Percentiles rank a stretch among this genome's conserved stretches.
phyloP scores from a whole-genome alignment of 2,888 invertebrate genomes.

The Macrosoma leucophasiata region DNA sequence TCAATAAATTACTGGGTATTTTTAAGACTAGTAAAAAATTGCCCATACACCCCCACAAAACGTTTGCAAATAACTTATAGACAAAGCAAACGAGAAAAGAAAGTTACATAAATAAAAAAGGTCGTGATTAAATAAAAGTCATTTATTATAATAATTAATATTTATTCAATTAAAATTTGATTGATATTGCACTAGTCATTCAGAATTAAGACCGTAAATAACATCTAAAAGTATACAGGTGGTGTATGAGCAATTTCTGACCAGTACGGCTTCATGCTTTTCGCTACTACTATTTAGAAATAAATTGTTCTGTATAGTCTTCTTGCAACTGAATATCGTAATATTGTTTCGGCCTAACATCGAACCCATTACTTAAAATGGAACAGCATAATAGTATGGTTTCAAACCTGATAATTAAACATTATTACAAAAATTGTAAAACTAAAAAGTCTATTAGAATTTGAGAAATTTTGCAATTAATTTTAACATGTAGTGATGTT shows the following conservation, averaged over 20 bases:
- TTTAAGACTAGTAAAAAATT: slow-evolving; percentile 36
- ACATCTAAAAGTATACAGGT: slow-evolving; percentile 58
- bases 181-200: slow-evolving; percentile 57
- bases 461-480: too few species aligned
- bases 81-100: slow-evolving; percentile 46
- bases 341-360: too few species aligned
- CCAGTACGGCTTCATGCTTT: too few species aligned
- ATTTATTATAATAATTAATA: slow-evolving; percentile 51
- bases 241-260: slow-evolving; percentile 71
- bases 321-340: too few species aligned
- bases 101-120: slow-evolving; percentile 54
- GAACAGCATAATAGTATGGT: too few species aligned
- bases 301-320: too few species aligned
- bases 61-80: slow-evolving; percentile 43
- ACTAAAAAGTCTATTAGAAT: too few species aligned
- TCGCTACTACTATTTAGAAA: too few species aligned
- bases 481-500: too few species aligned
- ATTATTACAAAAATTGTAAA: too few species aligned
- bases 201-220: slow-evolving; percentile 32
- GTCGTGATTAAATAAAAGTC: slow-evolving; percentile 69
- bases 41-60: slow-evolving; percentile 76
- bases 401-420: too few species aligned
- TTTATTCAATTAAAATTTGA: slow-evolving; percentile 63
- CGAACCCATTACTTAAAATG: too few species aligned
- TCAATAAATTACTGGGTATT: slow-evolving; percentile 1